These are phyloP conservation scores for Pterobdella sp. DNA, from an alignment of 2,888 invertebrate genomes.

Conservation along the genomic window DNA sequence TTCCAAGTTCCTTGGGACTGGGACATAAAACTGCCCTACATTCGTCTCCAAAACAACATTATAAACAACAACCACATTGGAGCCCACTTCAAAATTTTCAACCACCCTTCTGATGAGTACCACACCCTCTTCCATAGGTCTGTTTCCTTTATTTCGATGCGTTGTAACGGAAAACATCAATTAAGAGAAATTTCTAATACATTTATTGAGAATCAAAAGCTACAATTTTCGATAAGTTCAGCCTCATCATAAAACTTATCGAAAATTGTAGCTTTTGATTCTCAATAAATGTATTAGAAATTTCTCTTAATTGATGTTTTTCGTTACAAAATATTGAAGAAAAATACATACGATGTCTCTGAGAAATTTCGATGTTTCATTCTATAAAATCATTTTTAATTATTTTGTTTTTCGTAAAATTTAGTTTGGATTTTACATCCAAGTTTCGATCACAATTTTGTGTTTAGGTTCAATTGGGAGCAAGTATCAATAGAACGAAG, in stretches of 20 bases:
- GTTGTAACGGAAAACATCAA: no score
- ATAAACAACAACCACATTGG: slow-evolving; percentile 42
- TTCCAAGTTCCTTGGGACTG: slow-evolving; percentile 30
- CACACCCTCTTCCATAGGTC: slow-evolving; percentile 47
- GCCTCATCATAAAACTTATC: no score
- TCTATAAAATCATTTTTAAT: neutral
- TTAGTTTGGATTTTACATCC: neutral
- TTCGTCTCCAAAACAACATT: slow-evolving; percentile 35
- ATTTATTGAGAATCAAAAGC: no score
- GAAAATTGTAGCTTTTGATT: no score
- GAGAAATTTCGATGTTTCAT: slow-evolving; percentile 29
- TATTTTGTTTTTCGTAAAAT: neutral
- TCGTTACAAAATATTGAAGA: no score
- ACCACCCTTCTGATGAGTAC: slow-evolving; percentile 48
- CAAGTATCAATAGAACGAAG: neutral
- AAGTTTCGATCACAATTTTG: no score
- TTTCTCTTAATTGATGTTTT: no score
- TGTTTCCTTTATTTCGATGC: no score
- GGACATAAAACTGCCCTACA: slow-evolving; percentile 35
- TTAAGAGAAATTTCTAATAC: no score
- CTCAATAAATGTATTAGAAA: no score
- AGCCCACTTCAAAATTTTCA: slow-evolving; percentile 48
- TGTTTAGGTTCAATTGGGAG: slow-evolving; percentile 26
- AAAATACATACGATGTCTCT: no score
- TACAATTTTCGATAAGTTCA: no score